Conservation (phyloP, 1,140 invertebrate genomes). For the Triops longicaudatus region DNA sequence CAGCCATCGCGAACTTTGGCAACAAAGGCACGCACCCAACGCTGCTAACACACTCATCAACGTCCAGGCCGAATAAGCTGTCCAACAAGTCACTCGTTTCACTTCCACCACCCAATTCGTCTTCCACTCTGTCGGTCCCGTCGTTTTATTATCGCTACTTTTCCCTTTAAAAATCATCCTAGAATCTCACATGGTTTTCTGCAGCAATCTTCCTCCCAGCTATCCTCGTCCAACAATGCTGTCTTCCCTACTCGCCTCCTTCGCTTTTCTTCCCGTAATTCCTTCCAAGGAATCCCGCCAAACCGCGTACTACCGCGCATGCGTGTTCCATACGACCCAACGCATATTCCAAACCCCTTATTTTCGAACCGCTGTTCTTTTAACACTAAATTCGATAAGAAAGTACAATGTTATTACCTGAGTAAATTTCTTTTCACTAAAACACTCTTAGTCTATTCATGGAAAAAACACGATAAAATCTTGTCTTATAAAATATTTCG, state of each 20-base stretch:
- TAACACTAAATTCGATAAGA: too few species aligned
- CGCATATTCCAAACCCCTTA: too few species aligned
- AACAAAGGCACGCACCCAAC: constrained; percentile 1
- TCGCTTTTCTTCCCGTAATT: background rate
- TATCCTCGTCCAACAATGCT: background rate
- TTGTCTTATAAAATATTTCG: background rate
- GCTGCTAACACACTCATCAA: background rate
- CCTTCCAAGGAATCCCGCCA: too few species aligned
- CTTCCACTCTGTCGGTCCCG: background rate
- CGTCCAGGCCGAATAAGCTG: background rate
- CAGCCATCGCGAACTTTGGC: constrained; percentile 1
- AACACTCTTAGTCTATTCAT: background rate
- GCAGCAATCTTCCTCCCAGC: background rate
- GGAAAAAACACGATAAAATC: background rate
- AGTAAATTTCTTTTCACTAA: background rate
- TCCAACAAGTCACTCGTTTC: background rate
- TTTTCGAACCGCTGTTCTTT: too few species aligned
- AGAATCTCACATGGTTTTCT: background rate
- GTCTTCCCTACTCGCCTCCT: background rate
- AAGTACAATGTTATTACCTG: too few species aligned
- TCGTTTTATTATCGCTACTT: background rate
- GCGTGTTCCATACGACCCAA: too few species aligned
- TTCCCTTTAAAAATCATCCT: background rate
- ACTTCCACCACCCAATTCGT: background rate
- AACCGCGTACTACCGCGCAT: too few species aligned